phyloP scores from a whole-genome alignment of 2,888 invertebrate species.

The Eupithecia tripunctaria region DNA sequence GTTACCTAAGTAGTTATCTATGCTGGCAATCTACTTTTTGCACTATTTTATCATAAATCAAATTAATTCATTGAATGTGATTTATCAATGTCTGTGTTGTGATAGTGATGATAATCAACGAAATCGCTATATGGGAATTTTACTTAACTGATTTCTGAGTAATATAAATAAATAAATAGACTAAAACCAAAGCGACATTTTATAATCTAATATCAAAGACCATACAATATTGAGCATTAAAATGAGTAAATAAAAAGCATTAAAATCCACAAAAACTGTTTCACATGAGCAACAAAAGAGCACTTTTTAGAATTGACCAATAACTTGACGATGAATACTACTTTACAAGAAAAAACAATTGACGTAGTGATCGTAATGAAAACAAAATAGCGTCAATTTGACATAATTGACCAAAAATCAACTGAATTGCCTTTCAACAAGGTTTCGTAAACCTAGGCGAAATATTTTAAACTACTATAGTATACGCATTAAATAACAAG shows the following conservation, averaged over 20 bases:
- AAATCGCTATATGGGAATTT: conserved; percentile 22
- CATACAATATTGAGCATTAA: conserved; percentile 81
- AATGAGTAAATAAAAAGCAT: conserved; percentile 74
- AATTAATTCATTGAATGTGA: background rate
- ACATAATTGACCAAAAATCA: conserved; percentile 81
- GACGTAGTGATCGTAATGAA: conserved; percentile 63
- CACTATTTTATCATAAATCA: conserved; percentile 20
- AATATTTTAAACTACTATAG: conserved; percentile 52
- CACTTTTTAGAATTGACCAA: conserved; percentile 79
- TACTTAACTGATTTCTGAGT: conserved; percentile 43
- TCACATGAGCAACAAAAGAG: conserved; percentile 75
- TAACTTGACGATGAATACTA: conserved; percentile 68
- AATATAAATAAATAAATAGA: conserved; percentile 71
- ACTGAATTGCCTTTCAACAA: conserved; percentile 70
- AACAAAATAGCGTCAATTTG: conserved; percentile 65
- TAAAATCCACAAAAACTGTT: conserved; percentile 59
- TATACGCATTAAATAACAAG: conserved; percentile 73
- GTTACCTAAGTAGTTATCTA: conserved; percentile 27
- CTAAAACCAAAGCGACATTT: conserved; percentile 66
- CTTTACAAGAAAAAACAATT: conserved; percentile 70
- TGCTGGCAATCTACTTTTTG: conserved; percentile 19
- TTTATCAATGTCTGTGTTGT: conserved; percentile 4
- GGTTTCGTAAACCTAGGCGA: conserved; percentile 70
- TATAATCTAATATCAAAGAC: conserved; percentile 79
- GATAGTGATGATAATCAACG: conserved; percentile 12